Percentiles rank a stretch among this genome's conserved stretches.
Evolutionary conservation across 1,140 invertebrate genomes (phyloP).

Genomic region (Zeugodacus cucurbitae): DNA sequence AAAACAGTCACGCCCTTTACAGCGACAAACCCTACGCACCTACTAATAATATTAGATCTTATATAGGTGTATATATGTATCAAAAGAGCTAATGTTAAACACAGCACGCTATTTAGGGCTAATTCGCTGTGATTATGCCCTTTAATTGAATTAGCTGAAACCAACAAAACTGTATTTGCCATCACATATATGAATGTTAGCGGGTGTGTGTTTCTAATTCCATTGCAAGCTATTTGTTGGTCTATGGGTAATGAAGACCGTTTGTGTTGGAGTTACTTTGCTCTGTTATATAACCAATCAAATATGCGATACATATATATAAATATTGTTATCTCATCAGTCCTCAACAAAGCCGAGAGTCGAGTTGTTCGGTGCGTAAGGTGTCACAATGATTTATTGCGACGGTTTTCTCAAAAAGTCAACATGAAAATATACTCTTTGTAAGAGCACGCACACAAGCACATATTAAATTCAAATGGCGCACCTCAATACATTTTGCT

Average conservation of each 20-base stretch:
- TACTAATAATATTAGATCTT: too few relatives aligned
- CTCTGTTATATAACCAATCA: neutral
- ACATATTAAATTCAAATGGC: neutral
- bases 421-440: neutral
- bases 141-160: neutral
- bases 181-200: neutral
- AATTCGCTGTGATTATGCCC: slow-evolving; percentile 18
- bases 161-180: neutral
- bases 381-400: neutral
- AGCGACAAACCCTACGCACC: too few relatives aligned
- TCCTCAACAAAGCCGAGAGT: neutral
- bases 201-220: neutral
- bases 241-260: neutral
- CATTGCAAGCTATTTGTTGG: neutral
- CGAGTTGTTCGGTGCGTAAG: neutral
- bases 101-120: slow-evolving; percentile 14
- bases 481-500: neutral
- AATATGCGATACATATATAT: neutral
- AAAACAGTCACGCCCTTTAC: too few relatives aligned
- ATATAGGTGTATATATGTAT: neutral
- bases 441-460: neutral
- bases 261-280: neutral
- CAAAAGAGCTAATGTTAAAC: neutral
- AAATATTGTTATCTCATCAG: neutral
- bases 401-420: neutral